phyloP scores from a whole-genome alignment of 2,888 invertebrate genomes.

The Muschampia plurimacula region DNA sequence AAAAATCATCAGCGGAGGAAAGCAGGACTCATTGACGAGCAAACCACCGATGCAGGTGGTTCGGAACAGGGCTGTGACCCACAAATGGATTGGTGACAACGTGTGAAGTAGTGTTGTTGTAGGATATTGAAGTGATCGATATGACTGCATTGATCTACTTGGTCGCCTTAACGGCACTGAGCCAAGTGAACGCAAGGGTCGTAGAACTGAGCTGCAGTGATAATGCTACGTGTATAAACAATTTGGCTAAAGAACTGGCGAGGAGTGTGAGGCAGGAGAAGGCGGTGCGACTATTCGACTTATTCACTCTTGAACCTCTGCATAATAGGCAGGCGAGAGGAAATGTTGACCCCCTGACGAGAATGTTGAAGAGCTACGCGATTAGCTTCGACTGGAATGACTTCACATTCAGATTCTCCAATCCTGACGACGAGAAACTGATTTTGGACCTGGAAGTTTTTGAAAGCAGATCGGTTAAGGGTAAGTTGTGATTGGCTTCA shows the following conservation, averaged over 20 bases:
- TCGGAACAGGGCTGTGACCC: slow-evolving; percentile 64
- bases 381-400: slow-evolving; percentile 84
- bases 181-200: slow-evolving; percentile 61
- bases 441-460: slow-evolving; percentile 79
- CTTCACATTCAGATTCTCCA: slow-evolving; percentile 80
- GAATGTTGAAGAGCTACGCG: slow-evolving; percentile 80
- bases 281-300: slow-evolving; percentile 81
- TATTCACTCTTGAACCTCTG: slow-evolving; percentile 84
- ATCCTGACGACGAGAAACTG: slow-evolving; percentile 75
- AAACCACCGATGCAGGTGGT: slow-evolving; percentile 76
- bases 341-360: slow-evolving; percentile 66
- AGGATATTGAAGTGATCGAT: slow-evolving; percentile 62
- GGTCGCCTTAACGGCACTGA: slow-evolving; percentile 66
- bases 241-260: slow-evolving; percentile 79
- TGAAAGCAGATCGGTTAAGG: slow-evolving; percentile 77
- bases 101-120: slow-evolving; percentile 59
- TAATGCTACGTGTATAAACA: slow-evolving; percentile 86
- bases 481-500: slow-evolving; percentile 53
- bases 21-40: slow-evolving; percentile 75
- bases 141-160: slow-evolving; percentile 75
- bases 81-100: slow-evolving; percentile 80
- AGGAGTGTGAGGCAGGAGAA: slow-evolving; percentile 82
- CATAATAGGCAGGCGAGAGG: slow-evolving; percentile 69
- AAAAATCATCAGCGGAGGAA: slow-evolving; percentile 77
- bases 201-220: slow-evolving; percentile 84